Evolutionary conservation across 2,113 vertebrate genomes (phyloP).

Genomic region (Proteles cristata): DNA sequence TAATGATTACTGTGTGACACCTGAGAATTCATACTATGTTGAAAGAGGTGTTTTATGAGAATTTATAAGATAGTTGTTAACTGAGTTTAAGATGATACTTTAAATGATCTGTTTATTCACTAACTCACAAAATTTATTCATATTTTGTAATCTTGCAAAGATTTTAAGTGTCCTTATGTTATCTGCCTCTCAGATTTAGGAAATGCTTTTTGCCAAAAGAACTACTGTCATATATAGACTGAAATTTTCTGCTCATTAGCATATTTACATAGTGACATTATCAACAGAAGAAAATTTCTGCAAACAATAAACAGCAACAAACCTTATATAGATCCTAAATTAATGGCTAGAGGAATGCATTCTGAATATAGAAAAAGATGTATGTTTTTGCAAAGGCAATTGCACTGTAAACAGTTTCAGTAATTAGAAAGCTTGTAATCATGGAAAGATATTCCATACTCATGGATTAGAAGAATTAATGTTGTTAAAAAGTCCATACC

Average conservation of each 20-base stretch:
- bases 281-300: background rate
- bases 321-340: background rate
- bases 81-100: background rate
- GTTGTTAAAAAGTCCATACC: background rate
- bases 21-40: background rate
- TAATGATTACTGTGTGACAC: background rate
- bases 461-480: background rate
- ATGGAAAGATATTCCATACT: background rate
- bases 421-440: background rate
- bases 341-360: background rate
- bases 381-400: conserved; percentile 14
- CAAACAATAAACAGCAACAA: background rate
- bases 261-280: background rate
- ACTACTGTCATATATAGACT: background rate
- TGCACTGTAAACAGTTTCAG: background rate
- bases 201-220: background rate
- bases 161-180: background rate
- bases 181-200: conserved; percentile 21
- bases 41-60: background rate
- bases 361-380: background rate
- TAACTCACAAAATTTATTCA: background rate
- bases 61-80: background rate
- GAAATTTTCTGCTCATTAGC: background rate
- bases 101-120: too few relatives aligned
- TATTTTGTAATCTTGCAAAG: conserved; percentile 4